Percentiles rank a stretch among this genome's conserved stretches.
These are phyloP conservation scores for Glyptemys insculpta DNA, from an alignment of 2,797 vertebrate species.

Conservation along the genomic window DNA sequence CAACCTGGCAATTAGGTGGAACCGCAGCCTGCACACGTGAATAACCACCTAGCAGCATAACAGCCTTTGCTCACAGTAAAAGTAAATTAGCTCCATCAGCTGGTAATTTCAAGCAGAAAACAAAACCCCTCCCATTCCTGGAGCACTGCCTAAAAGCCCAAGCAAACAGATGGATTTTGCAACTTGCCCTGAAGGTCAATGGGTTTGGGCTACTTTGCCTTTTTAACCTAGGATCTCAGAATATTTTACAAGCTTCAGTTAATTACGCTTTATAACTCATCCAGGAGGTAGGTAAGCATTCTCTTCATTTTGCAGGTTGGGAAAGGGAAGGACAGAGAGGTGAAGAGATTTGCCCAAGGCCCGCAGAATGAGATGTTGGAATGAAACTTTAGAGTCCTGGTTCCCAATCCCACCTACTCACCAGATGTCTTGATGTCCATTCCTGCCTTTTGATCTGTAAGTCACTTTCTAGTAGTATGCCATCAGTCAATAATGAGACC, in stretches of 20 bases:
- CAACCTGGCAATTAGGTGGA: not conserved
- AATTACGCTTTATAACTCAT: not conserved
- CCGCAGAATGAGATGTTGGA: not conserved
- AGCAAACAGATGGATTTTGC: not conserved
- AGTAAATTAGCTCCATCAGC: not conserved
- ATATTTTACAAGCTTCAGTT: not conserved
- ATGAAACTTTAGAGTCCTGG: not conserved
- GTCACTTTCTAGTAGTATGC: not conserved
- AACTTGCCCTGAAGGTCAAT: not conserved
- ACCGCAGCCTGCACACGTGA: not conserved
- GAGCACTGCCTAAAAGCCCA: not conserved
- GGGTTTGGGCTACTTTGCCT: not conserved
- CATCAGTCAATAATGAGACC: not conserved
- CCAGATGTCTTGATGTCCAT: accelerated
- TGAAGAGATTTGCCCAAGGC: accelerated
- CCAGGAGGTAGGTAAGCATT: not conserved
- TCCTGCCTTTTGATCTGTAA: accelerated
- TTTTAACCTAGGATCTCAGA: not conserved
- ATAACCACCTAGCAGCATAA: not conserved
- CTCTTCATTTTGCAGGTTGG: not conserved
- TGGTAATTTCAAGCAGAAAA: not conserved
- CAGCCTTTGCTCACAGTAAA: not conserved
- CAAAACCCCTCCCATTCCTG: not conserved
- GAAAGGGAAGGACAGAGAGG: not conserved
- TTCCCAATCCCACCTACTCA: not conserved